A percentile compares a stretch with the other conserved stretches of the same genome.
Conservation (phyloP, 2,888 invertebrate genomes). For the Hemithea aestivaria region DNA sequence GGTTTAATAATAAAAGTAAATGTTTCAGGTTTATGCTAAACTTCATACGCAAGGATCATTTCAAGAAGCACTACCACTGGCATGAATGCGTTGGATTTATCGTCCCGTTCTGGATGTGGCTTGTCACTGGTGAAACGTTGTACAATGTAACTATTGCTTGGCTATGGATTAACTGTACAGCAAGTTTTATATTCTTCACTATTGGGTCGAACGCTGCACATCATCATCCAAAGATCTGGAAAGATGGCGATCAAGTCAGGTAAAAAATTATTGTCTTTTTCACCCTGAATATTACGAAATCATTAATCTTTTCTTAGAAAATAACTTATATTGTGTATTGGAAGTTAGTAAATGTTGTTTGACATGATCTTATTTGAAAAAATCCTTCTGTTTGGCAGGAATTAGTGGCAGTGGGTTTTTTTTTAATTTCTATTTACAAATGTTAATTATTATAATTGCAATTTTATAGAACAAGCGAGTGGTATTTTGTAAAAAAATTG, state of each 20-base stretch:
- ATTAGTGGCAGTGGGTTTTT: too few relatives aligned
- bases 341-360: too few relatives aligned
- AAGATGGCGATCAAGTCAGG: conserved; percentile 87
- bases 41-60: conserved; percentile 47
- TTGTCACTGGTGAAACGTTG: conserved; percentile 47
- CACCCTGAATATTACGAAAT: too few relatives aligned
- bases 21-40: conserved; percentile 39
- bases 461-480: too few relatives aligned
- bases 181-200: conserved; percentile 80
- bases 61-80: conserved; percentile 51
- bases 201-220: conserved; percentile 88
- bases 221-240: conserved; percentile 88
- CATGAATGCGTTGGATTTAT: conserved; percentile 55
- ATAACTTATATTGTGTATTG: too few relatives aligned
- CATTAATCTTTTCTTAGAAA: too few relatives aligned
- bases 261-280: conserved; percentile 35
- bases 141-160: conserved; percentile 68
- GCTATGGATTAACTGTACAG: conserved; percentile 76
- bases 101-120: conserved; percentile 65
- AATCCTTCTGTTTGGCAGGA: too few relatives aligned
- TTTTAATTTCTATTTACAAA: too few relatives aligned
- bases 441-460: too few relatives aligned
- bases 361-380: too few relatives aligned
- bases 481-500: too few relatives aligned
- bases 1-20: too few relatives aligned